Evolutionary conservation across 2,888 invertebrate genomes (phyloP).

Genomic region (Ochlodes sylvanus): DNA sequence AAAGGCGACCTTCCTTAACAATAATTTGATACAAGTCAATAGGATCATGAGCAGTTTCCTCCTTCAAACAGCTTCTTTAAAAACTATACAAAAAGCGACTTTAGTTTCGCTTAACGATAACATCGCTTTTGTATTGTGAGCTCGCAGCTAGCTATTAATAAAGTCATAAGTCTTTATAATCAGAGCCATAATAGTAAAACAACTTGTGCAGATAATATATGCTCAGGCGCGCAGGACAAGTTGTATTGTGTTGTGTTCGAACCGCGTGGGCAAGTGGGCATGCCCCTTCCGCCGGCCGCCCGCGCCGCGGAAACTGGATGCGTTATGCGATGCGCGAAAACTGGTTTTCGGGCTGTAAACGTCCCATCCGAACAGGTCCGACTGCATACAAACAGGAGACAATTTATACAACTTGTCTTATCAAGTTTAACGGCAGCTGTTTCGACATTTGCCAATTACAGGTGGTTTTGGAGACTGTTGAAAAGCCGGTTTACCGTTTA

Average conservation of each 20-base stretch:
- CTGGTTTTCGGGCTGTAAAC: slow-evolving; percentile 29
- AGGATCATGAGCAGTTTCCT: too few relatives aligned
- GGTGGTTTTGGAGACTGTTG: not conserved
- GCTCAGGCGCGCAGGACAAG: slow-evolving; percentile 17
- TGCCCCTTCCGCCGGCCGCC: slow-evolving; percentile 15
- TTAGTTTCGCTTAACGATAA: too few relatives aligned
- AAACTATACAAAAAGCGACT: too few relatives aligned
- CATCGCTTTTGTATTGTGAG: too few relatives aligned
- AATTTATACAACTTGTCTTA: slow-evolving; percentile 4
- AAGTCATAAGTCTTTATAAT: slow-evolving; percentile 1
- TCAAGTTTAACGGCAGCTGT: slow-evolving; percentile 18
- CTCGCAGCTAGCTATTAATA: not conserved
- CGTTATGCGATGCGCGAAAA: slow-evolving; percentile 18
- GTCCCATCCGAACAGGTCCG: slow-evolving; percentile 27
- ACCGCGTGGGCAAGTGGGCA: slow-evolving; percentile 31
- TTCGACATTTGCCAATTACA: slow-evolving; percentile 19
- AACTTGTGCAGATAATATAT: slow-evolving; percentile 4
- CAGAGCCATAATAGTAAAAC: slow-evolving; percentile 2
- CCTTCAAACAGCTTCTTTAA: too few relatives aligned
- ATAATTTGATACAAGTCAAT: too few relatives aligned
- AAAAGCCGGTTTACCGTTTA: not conserved
- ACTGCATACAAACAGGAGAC: slow-evolving; percentile 17
- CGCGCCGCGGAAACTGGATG: slow-evolving; percentile 34
- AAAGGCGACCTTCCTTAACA: too few relatives aligned
- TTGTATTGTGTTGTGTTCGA: slow-evolving; percentile 27